Evolutionary conservation across 2,888 invertebrate species (phyloP), one percentile per base, ranked within the genome.

Genomic region (Sclerodermus sp.): DNA sequence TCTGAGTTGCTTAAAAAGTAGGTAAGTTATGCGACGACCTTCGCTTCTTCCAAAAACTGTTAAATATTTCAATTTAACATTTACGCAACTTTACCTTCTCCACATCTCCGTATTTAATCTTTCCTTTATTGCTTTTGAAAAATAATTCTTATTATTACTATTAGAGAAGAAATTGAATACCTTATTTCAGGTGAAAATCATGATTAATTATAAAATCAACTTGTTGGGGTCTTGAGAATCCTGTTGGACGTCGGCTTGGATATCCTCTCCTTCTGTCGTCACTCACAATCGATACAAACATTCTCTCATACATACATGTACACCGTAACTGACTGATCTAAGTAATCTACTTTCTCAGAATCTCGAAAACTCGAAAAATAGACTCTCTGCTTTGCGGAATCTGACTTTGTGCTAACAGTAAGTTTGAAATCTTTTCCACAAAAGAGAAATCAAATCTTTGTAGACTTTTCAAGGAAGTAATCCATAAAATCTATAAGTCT

Each of bases 1-100:
- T 59, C 79, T 88, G 60, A 88, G 84, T 74, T 88, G 88, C 74
- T 81, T 88, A 67, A 87, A 86, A 73, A 84, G 85, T 79, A 87
- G 87, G 87, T 87, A 74, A 78, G 70, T 62, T 42, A 36, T 8
- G 9, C 14, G 6, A 30, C 23, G 23, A 23, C 23, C 23, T 23
- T 5, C 23, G 8, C 8, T 23, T 8, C 4, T 8, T 23, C 3
- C 8, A 23, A 23, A 23, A 5, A 5, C 23, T 23, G 4, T 5
- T 5, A 3, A 23, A 23, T 23, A 23, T 23, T 23, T 39, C 6
- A 29, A 38, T 15, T 37, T 13, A 17, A 40, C 16, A 16, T 17
- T 40, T 16, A 10, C 23, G 4, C 6, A n/a, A 30, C n/a, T n/a
- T n/a, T n/a, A n/a, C n/a, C n/a, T n/a, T n/a, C n/a, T n/a, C n/a